Conservation (phyloP, 2,888 invertebrate species). For the Nipponacmea schrenckii region DNA sequence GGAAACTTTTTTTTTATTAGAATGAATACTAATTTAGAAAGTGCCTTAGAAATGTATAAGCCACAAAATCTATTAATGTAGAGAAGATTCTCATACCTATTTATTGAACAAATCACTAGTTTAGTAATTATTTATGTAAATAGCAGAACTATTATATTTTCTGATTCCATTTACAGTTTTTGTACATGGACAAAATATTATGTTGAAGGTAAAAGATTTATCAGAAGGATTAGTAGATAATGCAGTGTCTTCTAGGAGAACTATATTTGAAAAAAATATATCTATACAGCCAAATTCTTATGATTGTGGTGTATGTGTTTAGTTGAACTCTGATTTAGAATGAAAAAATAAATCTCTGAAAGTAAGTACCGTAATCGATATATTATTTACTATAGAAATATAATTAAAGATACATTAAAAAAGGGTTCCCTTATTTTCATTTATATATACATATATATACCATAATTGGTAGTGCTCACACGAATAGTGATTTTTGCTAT, state of each 20-base stretch:
- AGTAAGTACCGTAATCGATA: neutral
- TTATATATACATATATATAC: no score
- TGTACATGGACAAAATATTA: neutral
- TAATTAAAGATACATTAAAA: no score
- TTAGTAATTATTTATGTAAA: neutral
- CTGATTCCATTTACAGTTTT: neutral
- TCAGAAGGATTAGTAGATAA: neutral
- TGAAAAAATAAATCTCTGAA: neutral
- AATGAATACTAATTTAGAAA: neutral
- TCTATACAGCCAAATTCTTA: neutral
- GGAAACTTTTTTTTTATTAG: neutral
- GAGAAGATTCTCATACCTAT: no score
- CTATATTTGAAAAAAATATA: neutral
- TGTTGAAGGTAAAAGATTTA: neutral
- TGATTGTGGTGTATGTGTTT: neutral
- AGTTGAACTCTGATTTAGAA: neutral
- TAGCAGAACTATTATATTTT: neutral
- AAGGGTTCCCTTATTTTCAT: no score
- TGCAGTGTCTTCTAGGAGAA: neutral
- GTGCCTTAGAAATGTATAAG: neutral
- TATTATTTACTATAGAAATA: neutral
- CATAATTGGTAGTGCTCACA: no score
- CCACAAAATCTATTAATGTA: neutral
- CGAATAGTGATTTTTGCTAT: no score
- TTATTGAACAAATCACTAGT: no score